These are phyloP conservation scores for Hesperophylax magnus DNA, from an alignment of 1,140 invertebrate genomes.

Conservation along the genomic window DNA sequence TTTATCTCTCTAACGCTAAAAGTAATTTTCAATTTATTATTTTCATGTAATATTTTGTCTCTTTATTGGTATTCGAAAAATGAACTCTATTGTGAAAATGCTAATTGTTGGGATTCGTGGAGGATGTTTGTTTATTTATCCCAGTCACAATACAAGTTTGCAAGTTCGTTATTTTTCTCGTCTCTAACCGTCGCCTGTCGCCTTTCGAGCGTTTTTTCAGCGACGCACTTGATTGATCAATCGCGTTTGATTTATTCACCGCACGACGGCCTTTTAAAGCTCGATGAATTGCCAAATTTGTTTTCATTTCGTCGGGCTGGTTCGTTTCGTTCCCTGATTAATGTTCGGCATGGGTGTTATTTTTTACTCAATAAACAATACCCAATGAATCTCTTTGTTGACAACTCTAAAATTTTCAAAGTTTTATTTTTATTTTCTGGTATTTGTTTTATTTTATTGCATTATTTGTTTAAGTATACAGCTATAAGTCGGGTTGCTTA, in stretches of 20 bases:
- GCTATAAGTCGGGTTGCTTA: too few relatives aligned
- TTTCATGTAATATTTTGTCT: too few relatives aligned
- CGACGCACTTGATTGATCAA: conserved; percentile 27
- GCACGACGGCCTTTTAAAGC: background rate
- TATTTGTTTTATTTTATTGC: too few relatives aligned
- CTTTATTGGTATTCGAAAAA: too few relatives aligned
- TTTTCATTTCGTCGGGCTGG: background rate
- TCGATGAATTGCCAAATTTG: conserved; percentile 6
- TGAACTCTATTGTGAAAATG: too few relatives aligned
- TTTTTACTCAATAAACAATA: conserved; percentile 8
- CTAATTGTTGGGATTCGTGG: too few relatives aligned
- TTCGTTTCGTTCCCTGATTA: conserved; percentile 3
- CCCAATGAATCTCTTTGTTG: background rate
- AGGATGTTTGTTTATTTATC: too few relatives aligned
- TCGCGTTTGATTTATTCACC: conserved; percentile 30
- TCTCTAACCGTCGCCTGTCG: background rate
- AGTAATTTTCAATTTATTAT: too few relatives aligned
- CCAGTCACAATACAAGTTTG: background rate
- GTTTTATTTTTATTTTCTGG: too few relatives aligned
- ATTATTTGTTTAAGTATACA: too few relatives aligned
- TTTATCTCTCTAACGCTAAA: too few relatives aligned
- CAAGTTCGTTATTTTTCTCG: conserved; percentile 12
- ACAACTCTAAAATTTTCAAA: background rate
- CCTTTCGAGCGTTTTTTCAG: background rate
- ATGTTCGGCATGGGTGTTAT: background rate